phyloP scores from a whole-genome alignment of 2,113 vertebrate species.

The Nibea coibor region DNA sequence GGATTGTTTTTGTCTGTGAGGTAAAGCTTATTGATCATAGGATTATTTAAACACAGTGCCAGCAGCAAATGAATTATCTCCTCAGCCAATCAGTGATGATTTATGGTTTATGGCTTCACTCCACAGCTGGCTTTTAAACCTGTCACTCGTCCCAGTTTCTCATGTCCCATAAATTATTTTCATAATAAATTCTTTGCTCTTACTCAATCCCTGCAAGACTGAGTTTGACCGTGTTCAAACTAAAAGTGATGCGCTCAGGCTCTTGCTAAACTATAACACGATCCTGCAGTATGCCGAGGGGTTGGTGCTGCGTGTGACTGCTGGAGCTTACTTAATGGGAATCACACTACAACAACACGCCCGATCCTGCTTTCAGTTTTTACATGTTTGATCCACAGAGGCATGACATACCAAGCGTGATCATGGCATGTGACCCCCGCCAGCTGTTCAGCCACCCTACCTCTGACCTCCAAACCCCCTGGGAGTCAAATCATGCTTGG shows the following conservation, averaged over 20 bases:
- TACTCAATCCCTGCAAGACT: constrained; percentile 11
- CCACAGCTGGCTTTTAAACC: constrained; percentile 40
- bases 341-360: constrained; percentile 50
- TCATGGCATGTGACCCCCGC: constrained; percentile 56
- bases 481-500: constrained; percentile 37
- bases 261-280: neutral
- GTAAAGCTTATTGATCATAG: neutral
- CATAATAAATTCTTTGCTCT: constrained; percentile 16
- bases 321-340: constrained; percentile 45
- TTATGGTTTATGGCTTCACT: constrained; percentile 20
- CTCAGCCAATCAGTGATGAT: constrained; percentile 27
- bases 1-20: neutral
- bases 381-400: constrained; percentile 54
- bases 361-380: constrained; percentile 34
- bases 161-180: constrained; percentile 32
- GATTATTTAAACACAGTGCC: neutral
- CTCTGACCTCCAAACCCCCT: constrained; percentile 40
- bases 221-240: neutral
- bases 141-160: constrained; percentile 31
- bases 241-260: neutral
- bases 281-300: neutral
- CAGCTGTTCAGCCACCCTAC: constrained; percentile 40
- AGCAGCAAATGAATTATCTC: constrained; percentile 11
- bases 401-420: constrained; percentile 47
- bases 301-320: constrained; percentile 4